Evolutionary conservation across 2,113 vertebrate species (phyloP).

Genomic region (Sturnira hondurensis): DNA sequence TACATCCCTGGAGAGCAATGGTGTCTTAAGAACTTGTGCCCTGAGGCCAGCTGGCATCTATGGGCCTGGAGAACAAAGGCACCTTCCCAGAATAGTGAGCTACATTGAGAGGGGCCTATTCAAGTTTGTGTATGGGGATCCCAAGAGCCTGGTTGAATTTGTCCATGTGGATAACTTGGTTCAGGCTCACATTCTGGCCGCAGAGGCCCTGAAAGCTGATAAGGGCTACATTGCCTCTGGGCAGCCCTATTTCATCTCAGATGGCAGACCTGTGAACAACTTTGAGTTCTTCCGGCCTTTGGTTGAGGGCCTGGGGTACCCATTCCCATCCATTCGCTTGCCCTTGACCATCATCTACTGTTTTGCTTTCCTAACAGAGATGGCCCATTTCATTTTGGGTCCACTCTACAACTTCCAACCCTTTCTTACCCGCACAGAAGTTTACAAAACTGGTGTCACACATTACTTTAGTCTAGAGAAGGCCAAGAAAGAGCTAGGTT

Average conservation of each 20-base stretch:
- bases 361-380: constrained; percentile 91
- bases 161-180: constrained; percentile 95
- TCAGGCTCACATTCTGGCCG: constrained; percentile 89
- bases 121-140: constrained; percentile 89
- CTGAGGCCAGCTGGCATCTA: constrained; percentile 95
- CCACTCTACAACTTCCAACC: constrained; percentile 93
- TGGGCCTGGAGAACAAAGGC: constrained; percentile 93
- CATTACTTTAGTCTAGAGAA: constrained; percentile 95
- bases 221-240: constrained; percentile 85
- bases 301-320: constrained; percentile 93
- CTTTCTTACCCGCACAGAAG: constrained; percentile 92
- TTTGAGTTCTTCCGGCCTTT: constrained; percentile 95
- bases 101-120: constrained; percentile 93
- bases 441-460: constrained; percentile 94
- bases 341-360: constrained; percentile 89
- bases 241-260: constrained; percentile 96
- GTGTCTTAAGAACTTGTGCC: constrained; percentile 87
- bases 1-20: constrained; percentile 70
- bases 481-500: constrained; percentile 88
- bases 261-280: constrained; percentile 91
- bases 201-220: constrained; percentile 81
- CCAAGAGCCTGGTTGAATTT: constrained; percentile 91
- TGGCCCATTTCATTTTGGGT: constrained; percentile 84
- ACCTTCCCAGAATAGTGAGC: constrained; percentile 93
- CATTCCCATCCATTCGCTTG: constrained; percentile 87